Base-by-base conservation (phyloP, 1,140 invertebrate species). In the Lordiphosa stackelbergi region DNA sequence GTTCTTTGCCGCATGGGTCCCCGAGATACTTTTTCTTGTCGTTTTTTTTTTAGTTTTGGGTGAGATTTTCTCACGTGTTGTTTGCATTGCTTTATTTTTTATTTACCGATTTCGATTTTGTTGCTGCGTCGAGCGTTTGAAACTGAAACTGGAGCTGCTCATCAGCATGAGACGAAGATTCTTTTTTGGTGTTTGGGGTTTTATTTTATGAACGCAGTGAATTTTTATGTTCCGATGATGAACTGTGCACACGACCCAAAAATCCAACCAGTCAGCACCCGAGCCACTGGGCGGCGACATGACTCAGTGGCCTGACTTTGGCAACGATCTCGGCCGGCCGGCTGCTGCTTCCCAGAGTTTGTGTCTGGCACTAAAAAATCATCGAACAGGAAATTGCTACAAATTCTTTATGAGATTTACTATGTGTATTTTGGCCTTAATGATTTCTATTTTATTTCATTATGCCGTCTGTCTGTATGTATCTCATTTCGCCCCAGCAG, bases 61-160 rank as follows among this genome's bases (percentile, higher is more conserved):
- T 74, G 65, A 79, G 77, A 83, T 83, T 83, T 83, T 83, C 77
- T 83, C 77, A 83, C 77, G 77, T 83, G 77, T 83, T 83, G 77
- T 83, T 83, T 83, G 77, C 73, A 83, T 83, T 83, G 77, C 55
- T 84, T 81, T 75, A 74, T 72, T 81, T 79, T 65, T 62, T 60
- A 60, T 64, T 69, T 72, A 60, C 61, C 49, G 59, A 66, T 46
- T 81, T 75, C 41, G 75, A 53, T 71, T 73, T 71, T 71, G 59
- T 78, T 78, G 55, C 22, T 57, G 55, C 24, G 41, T 62, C 60
- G 41, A 45, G 51, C 56, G 46, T 66, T 62, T 72, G 77, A 81
- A 81, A 81, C 69, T 83, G 77, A 77, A 81, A 72, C 65, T 69
- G 35, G 10, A 60, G 62, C 54, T 65, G 47, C 77, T 72, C 77